Conservation (phyloP, 2,797 vertebrate genomes). For the Psittacula derbiana region DNA sequence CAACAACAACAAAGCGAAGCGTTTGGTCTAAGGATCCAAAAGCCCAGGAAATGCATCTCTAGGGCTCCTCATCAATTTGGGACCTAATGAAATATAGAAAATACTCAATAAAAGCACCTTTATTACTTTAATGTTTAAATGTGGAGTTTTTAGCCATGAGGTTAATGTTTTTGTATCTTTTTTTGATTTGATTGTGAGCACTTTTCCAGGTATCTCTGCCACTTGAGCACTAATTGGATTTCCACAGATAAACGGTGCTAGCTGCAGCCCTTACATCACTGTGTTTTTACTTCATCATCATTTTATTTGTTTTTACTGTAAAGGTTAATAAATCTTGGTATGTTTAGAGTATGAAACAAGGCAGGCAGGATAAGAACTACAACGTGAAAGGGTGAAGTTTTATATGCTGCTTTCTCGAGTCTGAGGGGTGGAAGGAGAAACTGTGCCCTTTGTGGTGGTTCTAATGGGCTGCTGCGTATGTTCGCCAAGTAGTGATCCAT, state of each 20-base stretch:
- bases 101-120: slow-evolving; percentile 83
- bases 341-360: slow-evolving; percentile 73
- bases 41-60: slow-evolving; percentile 86
- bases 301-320: slow-evolving; percentile 86
- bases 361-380: slow-evolving; percentile 49
- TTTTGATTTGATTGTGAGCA: slow-evolving; percentile 96
- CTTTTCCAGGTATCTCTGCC: slow-evolving; percentile 97
- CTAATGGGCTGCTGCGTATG: slow-evolving; percentile 57
- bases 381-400: slow-evolving; percentile 25
- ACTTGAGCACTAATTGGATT: slow-evolving; percentile 96
- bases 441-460: slow-evolving; percentile 31
- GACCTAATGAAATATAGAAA: slow-evolving; percentile 90
- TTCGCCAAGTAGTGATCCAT: slow-evolving; percentile 47
- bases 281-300: slow-evolving; percentile 76
- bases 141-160: slow-evolving; percentile 84
- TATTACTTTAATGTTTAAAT: slow-evolving; percentile 92
- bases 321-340: slow-evolving; percentile 81
- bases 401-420: slow-evolving; percentile 44
- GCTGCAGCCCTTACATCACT: slow-evolving; percentile 80
- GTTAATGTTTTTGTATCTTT: slow-evolving; percentile 89
- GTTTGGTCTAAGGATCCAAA: slow-evolving; percentile 76
- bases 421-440: slow-evolving; percentile 28
- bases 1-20: slow-evolving; percentile 48
- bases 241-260: slow-evolving; percentile 94
- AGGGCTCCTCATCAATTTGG: slow-evolving; percentile 85